Evolutionary conservation across 2,888 invertebrate genomes (phyloP).

Genomic region (Nycteola revayana): DNA sequence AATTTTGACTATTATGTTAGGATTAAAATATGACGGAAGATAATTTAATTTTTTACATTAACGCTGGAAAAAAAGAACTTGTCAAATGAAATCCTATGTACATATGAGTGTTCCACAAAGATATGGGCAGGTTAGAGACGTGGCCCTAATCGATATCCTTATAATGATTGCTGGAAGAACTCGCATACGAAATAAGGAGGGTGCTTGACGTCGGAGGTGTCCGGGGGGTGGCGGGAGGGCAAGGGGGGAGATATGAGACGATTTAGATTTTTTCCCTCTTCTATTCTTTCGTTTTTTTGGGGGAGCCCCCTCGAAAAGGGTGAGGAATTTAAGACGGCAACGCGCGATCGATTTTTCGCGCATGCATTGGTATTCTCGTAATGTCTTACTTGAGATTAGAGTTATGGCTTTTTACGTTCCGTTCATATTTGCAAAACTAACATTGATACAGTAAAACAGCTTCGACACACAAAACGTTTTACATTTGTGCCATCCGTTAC

Average conservation of each 20-base stretch:
- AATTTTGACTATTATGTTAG: too few relatives aligned
- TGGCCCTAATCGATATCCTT: conserved; percentile 82
- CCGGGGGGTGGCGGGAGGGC: conserved; percentile 52
- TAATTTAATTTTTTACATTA: too few relatives aligned
- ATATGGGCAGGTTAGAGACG: conserved; percentile 78
- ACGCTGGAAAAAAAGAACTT: conserved; percentile 14
- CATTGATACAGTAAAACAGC: too few relatives aligned
- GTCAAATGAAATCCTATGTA: conserved; percentile 57
- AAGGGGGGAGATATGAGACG: conserved; percentile 79
- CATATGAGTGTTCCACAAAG: conserved; percentile 68
- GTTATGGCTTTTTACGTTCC: conserved; percentile 63
- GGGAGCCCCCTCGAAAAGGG: conserved; percentile 81
- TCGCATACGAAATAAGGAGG: conserved; percentile 83
- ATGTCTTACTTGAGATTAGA: conserved; percentile 81
- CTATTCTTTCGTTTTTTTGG: conserved; percentile 81
- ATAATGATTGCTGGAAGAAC: conserved; percentile 82
- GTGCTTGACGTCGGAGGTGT: conserved; percentile 76
- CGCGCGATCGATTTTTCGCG: conserved; percentile 80
- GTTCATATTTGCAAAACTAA: conserved; percentile 9
- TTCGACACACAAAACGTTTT: too few relatives aligned
- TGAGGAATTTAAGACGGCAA: conserved; percentile 81
- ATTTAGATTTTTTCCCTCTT: conserved; percentile 83
- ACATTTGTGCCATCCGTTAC: too few relatives aligned
- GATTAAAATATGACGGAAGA: too few relatives aligned
- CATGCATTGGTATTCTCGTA: conserved; percentile 81